Percentiles rank a stretch among this genome's conserved stretches.
These are phyloP conservation scores for Chloropsis cyanopogon DNA, from an alignment of 2,113 vertebrate species.

Conservation along the genomic window DNA sequence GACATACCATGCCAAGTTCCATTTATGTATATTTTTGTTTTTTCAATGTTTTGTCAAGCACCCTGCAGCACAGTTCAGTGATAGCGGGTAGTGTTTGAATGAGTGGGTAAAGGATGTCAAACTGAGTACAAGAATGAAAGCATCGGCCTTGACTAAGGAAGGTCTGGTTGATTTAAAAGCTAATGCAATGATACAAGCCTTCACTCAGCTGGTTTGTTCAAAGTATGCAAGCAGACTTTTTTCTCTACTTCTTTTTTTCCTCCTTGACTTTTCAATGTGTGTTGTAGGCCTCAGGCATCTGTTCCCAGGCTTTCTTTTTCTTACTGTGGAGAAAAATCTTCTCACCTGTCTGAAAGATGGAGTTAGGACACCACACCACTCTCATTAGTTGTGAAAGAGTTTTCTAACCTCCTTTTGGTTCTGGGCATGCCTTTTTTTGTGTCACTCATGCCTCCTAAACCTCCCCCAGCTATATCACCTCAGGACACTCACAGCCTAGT, in stretches of 20 bases:
- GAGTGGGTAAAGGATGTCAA: slow-evolving; percentile 60
- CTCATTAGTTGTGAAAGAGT: slow-evolving; percentile 39
- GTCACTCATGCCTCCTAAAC: background rate
- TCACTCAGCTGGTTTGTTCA: slow-evolving; percentile 44
- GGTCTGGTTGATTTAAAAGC: slow-evolving; percentile 56
- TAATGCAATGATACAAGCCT: slow-evolving; percentile 68
- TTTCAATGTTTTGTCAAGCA: slow-evolving; percentile 47
- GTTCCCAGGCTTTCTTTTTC: slow-evolving; percentile 11
- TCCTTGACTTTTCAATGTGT: background rate
- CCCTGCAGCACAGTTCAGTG: slow-evolving; percentile 50
- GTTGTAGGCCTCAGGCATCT: background rate
- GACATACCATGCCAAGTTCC: slow-evolving; percentile 9
- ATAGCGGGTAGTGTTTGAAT: slow-evolving; percentile 53
- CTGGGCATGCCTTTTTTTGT: background rate
- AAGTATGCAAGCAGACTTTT: background rate
- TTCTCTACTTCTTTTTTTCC: background rate
- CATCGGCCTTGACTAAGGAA: slow-evolving; percentile 3
- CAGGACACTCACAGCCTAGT: background rate
- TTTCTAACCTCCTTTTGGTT: background rate
- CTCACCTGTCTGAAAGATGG: background rate
- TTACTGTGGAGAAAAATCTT: background rate
- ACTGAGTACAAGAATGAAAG: slow-evolving; percentile 29
- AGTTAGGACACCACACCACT: background rate
- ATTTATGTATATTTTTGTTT: slow-evolving; percentile 29
- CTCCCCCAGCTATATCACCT: slow-evolving; percentile 5